phyloP scores from a whole-genome alignment of 2,797 vertebrate species.

The Clarias pachynema region DNA sequence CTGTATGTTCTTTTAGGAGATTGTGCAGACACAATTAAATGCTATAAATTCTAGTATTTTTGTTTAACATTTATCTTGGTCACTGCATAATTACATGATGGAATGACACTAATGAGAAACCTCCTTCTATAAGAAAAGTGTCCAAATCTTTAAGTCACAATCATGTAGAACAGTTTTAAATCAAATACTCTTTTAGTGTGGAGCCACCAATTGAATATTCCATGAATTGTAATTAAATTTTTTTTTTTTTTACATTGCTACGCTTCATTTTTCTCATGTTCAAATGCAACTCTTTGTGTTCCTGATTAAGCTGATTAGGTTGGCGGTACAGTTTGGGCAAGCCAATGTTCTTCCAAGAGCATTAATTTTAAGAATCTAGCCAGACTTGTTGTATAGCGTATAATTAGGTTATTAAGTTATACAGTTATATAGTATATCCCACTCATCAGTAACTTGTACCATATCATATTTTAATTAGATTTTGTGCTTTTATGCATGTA shows the following conservation, averaged over 20 bases:
- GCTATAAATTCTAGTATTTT: neutral
- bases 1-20: neutral
- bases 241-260: neutral
- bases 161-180: neutral
- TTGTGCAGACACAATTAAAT: neutral
- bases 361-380: neutral
- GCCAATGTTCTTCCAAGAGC: neutral
- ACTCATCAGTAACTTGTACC: neutral
- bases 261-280: neutral
- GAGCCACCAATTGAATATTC: neutral
- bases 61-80: neutral
- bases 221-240: too few relatives aligned
- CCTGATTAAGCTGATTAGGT: neutral
- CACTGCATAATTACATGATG: neutral
- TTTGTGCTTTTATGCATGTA: neutral
- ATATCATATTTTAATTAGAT: neutral
- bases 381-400: neutral
- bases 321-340: constrained; percentile 12
- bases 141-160: neutral
- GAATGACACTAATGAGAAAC: neutral
- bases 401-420: too few relatives aligned
- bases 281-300: neutral
- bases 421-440: too few relatives aligned
- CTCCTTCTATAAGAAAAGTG: neutral
- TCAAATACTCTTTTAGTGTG: too few relatives aligned